Percentiles rank a stretch among this genome's conserved stretches.
phyloP scores from a whole-genome alignment of 2,888 invertebrate genomes.

The Parasteatoda lunata region DNA sequence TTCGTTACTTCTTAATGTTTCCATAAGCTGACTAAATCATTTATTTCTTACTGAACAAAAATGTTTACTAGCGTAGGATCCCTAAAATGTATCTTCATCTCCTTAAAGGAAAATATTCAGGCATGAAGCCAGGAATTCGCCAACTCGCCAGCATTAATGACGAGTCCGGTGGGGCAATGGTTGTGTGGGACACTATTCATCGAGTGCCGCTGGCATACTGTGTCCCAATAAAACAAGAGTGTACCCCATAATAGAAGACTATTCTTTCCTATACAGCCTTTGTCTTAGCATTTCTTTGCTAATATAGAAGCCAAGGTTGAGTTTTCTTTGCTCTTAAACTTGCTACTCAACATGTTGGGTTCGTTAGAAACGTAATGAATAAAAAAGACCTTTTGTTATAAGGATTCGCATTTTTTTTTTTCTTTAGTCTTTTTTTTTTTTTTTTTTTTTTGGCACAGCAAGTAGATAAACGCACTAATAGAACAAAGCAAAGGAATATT shows the following conservation, averaged over 20 bases:
- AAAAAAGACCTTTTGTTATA: not conserved
- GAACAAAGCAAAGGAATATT: no score
- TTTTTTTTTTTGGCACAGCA: no score
- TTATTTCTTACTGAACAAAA: no score
- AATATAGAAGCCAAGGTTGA: not conserved
- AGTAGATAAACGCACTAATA: no score
- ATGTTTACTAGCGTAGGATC: conserved; percentile 15
- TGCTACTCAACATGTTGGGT: conserved; percentile 7
- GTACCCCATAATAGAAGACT: conserved; percentile 31
- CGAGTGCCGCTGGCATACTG: conserved; percentile 35
- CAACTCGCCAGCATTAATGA: conserved; percentile 62
- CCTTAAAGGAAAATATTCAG: conserved; percentile 58
- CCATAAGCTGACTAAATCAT: no score
- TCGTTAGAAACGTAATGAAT: conserved; percentile 10
- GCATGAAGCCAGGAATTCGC: conserved; percentile 56
- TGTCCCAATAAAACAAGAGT: conserved; percentile 64
- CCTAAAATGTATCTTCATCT: conserved; percentile 13
- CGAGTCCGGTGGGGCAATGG: conserved; percentile 45
- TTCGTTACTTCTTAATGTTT: no score
- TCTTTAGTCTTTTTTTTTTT: no score
- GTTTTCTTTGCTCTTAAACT: conserved; percentile 43
- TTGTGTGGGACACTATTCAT: conserved; percentile 34
- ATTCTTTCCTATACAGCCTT: conserved; percentile 45
- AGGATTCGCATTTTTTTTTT: not conserved
- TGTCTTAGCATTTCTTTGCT: conserved; percentile 43